Conservation (phyloP, 2,888 invertebrate genomes). For the Acrobasis consociella region DNA sequence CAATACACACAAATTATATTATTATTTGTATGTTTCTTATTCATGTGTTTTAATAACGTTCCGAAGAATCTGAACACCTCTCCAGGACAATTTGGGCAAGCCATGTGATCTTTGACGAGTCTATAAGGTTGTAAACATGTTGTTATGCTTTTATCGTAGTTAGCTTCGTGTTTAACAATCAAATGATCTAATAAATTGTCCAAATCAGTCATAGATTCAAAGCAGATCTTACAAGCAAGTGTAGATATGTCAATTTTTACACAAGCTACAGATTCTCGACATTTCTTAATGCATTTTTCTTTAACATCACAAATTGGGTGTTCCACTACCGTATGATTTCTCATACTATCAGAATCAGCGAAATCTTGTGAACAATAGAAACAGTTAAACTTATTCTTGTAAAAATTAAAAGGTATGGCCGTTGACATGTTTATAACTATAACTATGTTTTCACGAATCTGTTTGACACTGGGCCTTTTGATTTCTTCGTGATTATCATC, state of each 20-base stretch:
- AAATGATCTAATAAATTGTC: conserved; percentile 67
- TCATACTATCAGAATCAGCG: conserved; percentile 66
- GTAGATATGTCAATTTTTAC: conserved; percentile 73
- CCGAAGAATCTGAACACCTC: conserved; percentile 74
- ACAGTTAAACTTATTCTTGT: conserved; percentile 75
- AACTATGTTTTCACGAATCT: conserved; percentile 69
- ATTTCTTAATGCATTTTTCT: conserved; percentile 70
- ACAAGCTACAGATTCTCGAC: conserved; percentile 70
- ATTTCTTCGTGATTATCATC: conserved; percentile 59
- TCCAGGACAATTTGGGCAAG: conserved; percentile 65
- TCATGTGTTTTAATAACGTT: conserved; percentile 71
- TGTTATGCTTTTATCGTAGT: conserved; percentile 69
- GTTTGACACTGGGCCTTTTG: conserved; percentile 68
- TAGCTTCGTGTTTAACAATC: conserved; percentile 64
- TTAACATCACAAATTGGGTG: conserved; percentile 70
- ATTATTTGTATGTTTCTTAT: conserved; percentile 71
- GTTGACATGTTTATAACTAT: conserved; percentile 75
- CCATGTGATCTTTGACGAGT: conserved; percentile 69
- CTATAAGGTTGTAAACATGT: conserved; percentile 71
- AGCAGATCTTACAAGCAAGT: conserved; percentile 70
- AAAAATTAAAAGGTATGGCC: conserved; percentile 74
- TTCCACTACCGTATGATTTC: conserved; percentile 65
- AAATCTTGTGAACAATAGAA: conserved; percentile 77
- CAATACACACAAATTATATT: conserved; percentile 76
- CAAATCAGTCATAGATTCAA: conserved; percentile 60